Evolutionary conservation across 2,113 vertebrate genomes (phyloP).

Genomic region (Lophius piscatorius): DNA sequence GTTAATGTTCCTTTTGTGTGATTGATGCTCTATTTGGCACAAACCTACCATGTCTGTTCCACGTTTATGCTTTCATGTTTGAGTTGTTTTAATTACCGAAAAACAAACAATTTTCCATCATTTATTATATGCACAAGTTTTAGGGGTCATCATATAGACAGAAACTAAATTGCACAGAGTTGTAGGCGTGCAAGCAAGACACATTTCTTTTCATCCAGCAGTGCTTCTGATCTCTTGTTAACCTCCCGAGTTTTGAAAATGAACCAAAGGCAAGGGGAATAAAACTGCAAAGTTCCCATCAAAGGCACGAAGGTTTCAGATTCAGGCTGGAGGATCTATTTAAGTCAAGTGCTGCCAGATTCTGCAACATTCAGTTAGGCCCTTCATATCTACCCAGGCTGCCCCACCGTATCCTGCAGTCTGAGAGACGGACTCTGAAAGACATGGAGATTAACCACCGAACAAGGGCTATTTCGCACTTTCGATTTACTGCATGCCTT

Average conservation of each 20-base stretch:
- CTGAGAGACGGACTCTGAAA: too few relatives aligned
- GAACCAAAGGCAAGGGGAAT: neutral
- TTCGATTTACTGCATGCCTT: neutral
- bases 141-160: neutral
- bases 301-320: slow-evolving; percentile 9
- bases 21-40: neutral
- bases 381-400: slow-evolving; percentile 12
- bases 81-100: too few relatives aligned
- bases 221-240: neutral
- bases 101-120: too few relatives aligned
- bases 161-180: neutral
- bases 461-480: neutral
- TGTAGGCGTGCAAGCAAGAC: neutral
- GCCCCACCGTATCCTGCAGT: too few relatives aligned
- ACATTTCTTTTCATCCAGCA: neutral
- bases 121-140: too few relatives aligned
- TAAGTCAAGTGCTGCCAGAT: slow-evolving; percentile 6
- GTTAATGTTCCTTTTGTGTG: neutral
- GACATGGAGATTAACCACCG: neutral
- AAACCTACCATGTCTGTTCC: too few relatives aligned
- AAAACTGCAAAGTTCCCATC: slow-evolving; percentile 3
- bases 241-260: slow-evolving; percentile 8
- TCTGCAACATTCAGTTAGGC: slow-evolving; percentile 11
- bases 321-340: slow-evolving; percentile 6
- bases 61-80: too few relatives aligned